Evolutionary conservation across 2,888 invertebrate species (phyloP), one percentile per base, ranked within the genome.

Genomic region (Pammene fasciana): DNA sequence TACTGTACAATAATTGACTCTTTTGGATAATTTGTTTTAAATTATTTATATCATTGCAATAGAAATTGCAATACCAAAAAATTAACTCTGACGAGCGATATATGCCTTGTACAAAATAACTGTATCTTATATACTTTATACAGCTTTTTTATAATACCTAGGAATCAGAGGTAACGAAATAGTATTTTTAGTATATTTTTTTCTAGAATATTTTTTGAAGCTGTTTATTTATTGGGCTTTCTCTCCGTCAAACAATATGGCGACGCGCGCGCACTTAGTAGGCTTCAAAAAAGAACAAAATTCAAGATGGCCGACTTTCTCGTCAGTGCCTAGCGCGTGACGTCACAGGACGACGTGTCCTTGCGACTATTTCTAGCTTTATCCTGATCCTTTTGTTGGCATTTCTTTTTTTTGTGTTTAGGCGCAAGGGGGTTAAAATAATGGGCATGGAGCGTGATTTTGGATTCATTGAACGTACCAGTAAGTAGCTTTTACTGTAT

Each of bases 271-370:
- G 88, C 88, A 88, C 83, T 88, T 86, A 76, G 84, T 90, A 89
- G 90, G 91, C 86, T 91, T 91, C 83, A 86, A 91, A 89, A 88
- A 92, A 92, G 88, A 87, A 89, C 83, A 86, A 77, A 54, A 83
- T 83, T 77, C 90, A 92, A 92, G 85, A 92, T 92, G 92, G 92
- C 92, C 78, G 92, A 87, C 89, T 90, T 90, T 89, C 90, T 86
- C 88, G 87, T 76, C 90, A 92, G 91, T 91, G 83, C 86, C 89
- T 92, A 91, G 87, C 82, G 82, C 75, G 88, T 92, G 92, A 92
- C 92, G 92, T 92, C 92, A 92, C 87, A 75, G 86, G 82, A 85
- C 86, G 88, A 89, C 88, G 90, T 91, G 90, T 88, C 90, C 90
- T 89, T 88, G 87, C 81, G 75, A 77, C 75, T 80, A 85, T 80